These are phyloP conservation scores for Phylloscopus trochiloides DNA, from an alignment of 2,113 vertebrate species.

Conservation along the genomic window DNA sequence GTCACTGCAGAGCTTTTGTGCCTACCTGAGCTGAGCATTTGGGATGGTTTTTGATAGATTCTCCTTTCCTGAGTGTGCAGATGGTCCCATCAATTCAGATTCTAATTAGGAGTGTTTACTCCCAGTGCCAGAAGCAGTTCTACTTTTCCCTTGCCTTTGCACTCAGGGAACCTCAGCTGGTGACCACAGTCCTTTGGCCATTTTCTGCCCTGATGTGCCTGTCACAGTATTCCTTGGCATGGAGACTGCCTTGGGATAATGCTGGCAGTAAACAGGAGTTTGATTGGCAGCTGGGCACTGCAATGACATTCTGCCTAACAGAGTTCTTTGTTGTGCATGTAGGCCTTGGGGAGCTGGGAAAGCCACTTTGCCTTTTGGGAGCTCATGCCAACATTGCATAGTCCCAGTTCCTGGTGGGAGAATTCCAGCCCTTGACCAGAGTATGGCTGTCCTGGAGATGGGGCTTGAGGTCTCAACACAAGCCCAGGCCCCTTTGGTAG, in stretches of 20 bases:
- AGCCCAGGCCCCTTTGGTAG: not conserved
- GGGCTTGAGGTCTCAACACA: not conserved
- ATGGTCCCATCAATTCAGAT: not conserved
- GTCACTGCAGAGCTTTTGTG: not conserved
- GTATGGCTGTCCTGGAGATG: not conserved
- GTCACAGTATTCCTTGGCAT: not conserved
- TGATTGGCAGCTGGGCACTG: not conserved
- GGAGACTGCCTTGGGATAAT: not conserved
- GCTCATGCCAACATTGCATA: not conserved
- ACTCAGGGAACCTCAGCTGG: not conserved
- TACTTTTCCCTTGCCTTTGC: not conserved
- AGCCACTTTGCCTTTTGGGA: not conserved
- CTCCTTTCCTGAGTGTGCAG: not conserved
- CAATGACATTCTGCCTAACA: rapidly evolving
- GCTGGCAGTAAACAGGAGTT: not conserved
- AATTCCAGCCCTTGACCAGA: not conserved
- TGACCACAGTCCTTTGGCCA: not conserved
- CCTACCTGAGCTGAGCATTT: not conserved
- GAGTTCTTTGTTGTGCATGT: not conserved
- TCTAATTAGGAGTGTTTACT: not conserved
- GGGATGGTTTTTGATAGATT: not conserved
- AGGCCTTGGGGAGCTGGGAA: not conserved
- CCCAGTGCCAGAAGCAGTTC: not conserved
- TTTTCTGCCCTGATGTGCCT: not conserved
- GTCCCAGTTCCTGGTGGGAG: not conserved